phyloP scores from a whole-genome alignment of 2,113 vertebrate species.

The Cettia cetti region DNA sequence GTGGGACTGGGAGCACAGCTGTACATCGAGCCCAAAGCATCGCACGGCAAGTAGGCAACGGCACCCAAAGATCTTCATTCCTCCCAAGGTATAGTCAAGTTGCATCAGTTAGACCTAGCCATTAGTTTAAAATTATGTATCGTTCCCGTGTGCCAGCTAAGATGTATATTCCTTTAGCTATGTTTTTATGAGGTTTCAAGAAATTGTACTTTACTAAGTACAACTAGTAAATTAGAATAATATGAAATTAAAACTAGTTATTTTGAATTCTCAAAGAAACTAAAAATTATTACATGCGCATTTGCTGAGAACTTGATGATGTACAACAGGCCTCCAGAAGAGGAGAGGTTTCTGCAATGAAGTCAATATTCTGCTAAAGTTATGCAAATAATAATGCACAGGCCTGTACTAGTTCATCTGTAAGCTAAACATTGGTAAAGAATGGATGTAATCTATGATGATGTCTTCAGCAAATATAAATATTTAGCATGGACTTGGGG shows the following conservation, averaged over 20 bases:
- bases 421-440: constrained; percentile 3
- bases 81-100: constrained; percentile 65
- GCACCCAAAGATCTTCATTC: not conserved
- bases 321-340: not conserved
- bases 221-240: not conserved
- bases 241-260: not conserved
- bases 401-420: constrained; percentile 11
- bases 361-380: not conserved
- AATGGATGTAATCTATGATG: constrained; percentile 8
- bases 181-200: not conserved
- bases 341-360: not conserved
- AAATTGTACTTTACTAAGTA: not conserved
- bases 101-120: not conserved
- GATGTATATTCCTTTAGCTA: not conserved
- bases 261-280: not conserved
- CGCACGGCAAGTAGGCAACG: not conserved
- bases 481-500: constrained; percentile 16
- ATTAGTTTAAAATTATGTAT: not conserved
- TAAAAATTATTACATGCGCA: not conserved
- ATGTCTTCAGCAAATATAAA: constrained; percentile 38
- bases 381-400: constrained; percentile 13
- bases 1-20: constrained; percentile 66
- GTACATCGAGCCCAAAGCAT: not conserved
- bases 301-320: not conserved
- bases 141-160: not conserved